Evolutionary conservation across 1,140 invertebrate species (phyloP), one percentile per base, ranked within the genome.

Genomic region (Drosophila seguyi): DNA sequence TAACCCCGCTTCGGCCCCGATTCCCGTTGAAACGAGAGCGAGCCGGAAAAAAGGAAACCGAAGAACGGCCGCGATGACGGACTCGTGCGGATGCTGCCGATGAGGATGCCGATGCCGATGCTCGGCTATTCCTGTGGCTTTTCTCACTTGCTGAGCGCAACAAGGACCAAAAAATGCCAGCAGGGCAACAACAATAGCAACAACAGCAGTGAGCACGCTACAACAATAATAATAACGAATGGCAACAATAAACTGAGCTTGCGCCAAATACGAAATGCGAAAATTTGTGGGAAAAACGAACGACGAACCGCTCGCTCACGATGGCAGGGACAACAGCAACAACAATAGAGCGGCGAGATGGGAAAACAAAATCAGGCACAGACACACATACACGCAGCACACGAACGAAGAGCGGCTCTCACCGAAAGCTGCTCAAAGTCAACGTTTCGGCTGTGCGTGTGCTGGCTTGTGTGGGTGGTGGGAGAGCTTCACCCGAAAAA

Each of bases 221-320:
- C 56, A 83, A 58, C 61, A 80, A 62, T 74, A 80, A 60, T 45
- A 81, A 66, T 61, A 71, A 62, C 56, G 67, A 79, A 87, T 67
- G 67, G 65, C 78, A 90, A 88, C 85, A 88, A 88, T 90, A 90
- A 67, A 90, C 85, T 90, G 85, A 81, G 85, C 81, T 90, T 90
- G 85, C 85, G 85, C 85, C 86, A 79, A 79, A 79, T 78, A 62
- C 63, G 57, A 83, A 83, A 81, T 61, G 53, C 77, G 69, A 52
- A 61, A 82, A 75, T 77, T 76, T 67, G 39, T 76, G 47, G 58
- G 53, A 62, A 77, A 77, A 77, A 48, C 57, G 75, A 83, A 47
- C 68, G 61, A 78, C 34, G 69, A 71, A 65, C 60, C 69, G 39
- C 55, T 72, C 68, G 77, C 82, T 73, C 84, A 85, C 83, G 57